Evolutionary conservation across 2,113 vertebrate genomes (phyloP).

Genomic region (Phrynosoma blainvillii): DNA sequence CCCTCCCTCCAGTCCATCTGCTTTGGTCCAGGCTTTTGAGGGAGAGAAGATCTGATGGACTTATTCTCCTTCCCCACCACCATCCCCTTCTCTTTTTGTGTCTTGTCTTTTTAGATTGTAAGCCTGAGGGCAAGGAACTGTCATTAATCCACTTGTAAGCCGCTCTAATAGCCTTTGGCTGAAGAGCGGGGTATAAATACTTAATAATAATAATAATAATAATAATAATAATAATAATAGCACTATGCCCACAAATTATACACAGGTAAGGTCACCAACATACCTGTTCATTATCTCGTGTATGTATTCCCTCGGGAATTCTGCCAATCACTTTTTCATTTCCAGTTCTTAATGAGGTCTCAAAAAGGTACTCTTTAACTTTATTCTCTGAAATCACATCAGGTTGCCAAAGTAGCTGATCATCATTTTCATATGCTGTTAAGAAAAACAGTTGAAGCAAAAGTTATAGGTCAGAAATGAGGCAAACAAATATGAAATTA

Average conservation of each 20-base stretch:
- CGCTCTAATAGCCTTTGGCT: too few relatives aligned
- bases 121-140: too few relatives aligned
- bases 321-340: constrained; percentile 79
- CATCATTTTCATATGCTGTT: constrained; percentile 91
- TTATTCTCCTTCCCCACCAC: too few relatives aligned
- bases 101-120: too few relatives aligned
- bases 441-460: constrained; percentile 54
- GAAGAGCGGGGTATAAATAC: too few relatives aligned
- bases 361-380: constrained; percentile 89
- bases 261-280: constrained; percentile 32
- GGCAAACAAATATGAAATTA: not conserved
- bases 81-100: too few relatives aligned
- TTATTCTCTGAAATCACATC: constrained; percentile 86
- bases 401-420: constrained; percentile 94
- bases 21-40: too few relatives aligned
- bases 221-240: too few relatives aligned
- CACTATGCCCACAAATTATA: not conserved
- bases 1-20: too few relatives aligned
- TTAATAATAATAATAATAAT: too few relatives aligned
- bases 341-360: constrained; percentile 83
- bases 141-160: too few relatives aligned
- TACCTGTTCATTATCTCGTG: constrained; percentile 94
- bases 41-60: too few relatives aligned
- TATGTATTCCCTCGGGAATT: constrained; percentile 80
- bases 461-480: not conserved